Evolutionary conservation across 1,140 invertebrate genomes (phyloP), one percentile per base, ranked within the genome.

Genomic region (Formica exsecta): DNA sequence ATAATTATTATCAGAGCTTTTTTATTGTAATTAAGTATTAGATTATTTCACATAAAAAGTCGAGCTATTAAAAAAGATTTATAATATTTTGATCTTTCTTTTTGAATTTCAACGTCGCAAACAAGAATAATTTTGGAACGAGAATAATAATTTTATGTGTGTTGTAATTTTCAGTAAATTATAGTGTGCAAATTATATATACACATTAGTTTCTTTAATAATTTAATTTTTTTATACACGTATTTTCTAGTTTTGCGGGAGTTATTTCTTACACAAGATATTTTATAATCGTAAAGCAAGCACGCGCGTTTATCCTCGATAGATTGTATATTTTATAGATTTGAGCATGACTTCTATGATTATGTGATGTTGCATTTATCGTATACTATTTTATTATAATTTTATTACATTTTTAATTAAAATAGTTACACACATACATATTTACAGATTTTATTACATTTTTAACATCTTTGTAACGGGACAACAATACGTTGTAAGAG

Each of bases 291-390:
- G 5, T 19, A 51, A 51, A 1, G 3, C 13, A 3, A 16, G 44
- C 13, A 48, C 16, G 16, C 48, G 5, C 22, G 6, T 59, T 74
- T 74, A 7, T 41, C 0, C 5, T 19, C 13, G 13, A 38, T 32
- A 59, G 32, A 73, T 73, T 74, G 7, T n/a, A 36, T 74, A 59
- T 74, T 59, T 74, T 16, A 74, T 59, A 41, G 16, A 74, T 74
- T 74, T 19, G n/a, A 59, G 13, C n/a, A 74, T 59, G 13, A 74
- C 59, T 74, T 74, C 4, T 74, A n/a, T 59, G 9, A 70, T 70
- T 51, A 16, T 48, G 22, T 51, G 25, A 29, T 54, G 54, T 73
- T 59, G 8, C 16, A 41, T 0, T 38, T 16, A 59, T 38, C 2
- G 19, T 48, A n/a, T 70, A 73, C 38, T 73, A 38, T 38, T 57